These are phyloP conservation scores for Caenorhabditis sinica DNA, from an alignment of 2,888 invertebrate species.

Conservation along the genomic window DNA sequence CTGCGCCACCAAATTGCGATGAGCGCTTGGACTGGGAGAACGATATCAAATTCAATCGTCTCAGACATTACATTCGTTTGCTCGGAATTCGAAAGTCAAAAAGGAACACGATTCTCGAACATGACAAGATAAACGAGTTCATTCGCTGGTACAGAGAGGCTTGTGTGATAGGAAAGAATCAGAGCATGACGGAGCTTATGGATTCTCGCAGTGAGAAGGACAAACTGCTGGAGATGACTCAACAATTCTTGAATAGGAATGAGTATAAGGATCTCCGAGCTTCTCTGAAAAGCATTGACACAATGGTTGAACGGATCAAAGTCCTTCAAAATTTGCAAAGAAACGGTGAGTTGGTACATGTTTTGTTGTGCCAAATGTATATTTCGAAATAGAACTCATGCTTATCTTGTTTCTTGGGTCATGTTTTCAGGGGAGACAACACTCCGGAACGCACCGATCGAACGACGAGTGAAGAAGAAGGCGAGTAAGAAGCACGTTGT, in stretches of 20 bases:
- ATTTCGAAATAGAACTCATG: neutral
- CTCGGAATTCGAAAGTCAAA: constrained; percentile 61
- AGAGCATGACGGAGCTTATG: constrained; percentile 39
- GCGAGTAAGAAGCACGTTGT: constrained; percentile 44
- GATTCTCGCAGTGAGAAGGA: constrained; percentile 59
- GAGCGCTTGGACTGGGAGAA: constrained; percentile 63
- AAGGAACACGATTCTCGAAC: constrained; percentile 71
- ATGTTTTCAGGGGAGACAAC: constrained; percentile 48
- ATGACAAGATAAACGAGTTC: constrained; percentile 75
- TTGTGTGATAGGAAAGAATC: constrained; percentile 18
- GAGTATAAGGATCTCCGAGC: constrained; percentile 38
- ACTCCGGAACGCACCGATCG: constrained; percentile 51
- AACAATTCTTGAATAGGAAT: constrained; percentile 70
- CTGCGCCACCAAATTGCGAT: constrained; percentile 46
- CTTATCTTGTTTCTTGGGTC: neutral
- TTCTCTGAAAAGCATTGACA: constrained; percentile 63
- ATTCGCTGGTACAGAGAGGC: constrained; percentile 72
- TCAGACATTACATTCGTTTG: constrained; percentile 62
- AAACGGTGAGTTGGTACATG: constrained; percentile 57
- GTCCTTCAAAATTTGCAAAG: constrained; percentile 72
- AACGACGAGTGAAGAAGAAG: constrained; percentile 43
- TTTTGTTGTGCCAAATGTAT: neutral
- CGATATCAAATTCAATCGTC: constrained; percentile 68
- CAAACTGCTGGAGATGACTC: constrained; percentile 63
- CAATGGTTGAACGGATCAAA: constrained; percentile 68